Evolutionary conservation across 1,140 invertebrate genomes (phyloP).

Genomic region (Hyles vespertilio): DNA sequence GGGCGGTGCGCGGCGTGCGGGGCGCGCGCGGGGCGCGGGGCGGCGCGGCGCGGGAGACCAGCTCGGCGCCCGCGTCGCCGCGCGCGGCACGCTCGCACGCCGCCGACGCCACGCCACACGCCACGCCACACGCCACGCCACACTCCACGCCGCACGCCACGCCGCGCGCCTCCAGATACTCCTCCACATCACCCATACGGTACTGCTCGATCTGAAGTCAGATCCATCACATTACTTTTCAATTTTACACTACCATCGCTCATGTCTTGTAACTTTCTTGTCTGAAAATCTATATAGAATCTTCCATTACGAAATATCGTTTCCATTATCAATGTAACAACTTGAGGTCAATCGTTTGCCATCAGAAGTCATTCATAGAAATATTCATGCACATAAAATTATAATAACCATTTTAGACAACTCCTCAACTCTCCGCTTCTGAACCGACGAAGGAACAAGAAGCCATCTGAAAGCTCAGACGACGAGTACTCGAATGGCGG

Average conservation of each 20-base stretch:
- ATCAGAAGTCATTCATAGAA: too few species aligned
- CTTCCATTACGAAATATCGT: too few species aligned
- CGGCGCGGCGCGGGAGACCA: constrained; percentile 40
- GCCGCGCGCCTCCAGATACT: constrained; percentile 82
- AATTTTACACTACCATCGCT: too few species aligned
- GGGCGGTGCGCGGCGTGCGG: constrained; percentile 17
- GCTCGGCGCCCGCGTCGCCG: constrained; percentile 75
- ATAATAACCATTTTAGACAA: constrained; percentile 71
- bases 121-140: constrained; percentile 78
- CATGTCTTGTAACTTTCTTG: too few species aligned
- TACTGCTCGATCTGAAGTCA: constrained; percentile 9
- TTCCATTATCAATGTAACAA: too few species aligned
- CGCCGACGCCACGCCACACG: constrained; percentile 76
- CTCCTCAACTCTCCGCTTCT: constrained; percentile 88
- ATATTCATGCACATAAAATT: too few species aligned
- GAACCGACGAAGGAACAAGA: constrained; percentile 83
- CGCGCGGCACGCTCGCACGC: constrained; percentile 83
- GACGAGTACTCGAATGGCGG: constrained; percentile 84
- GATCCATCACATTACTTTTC: too few species aligned
- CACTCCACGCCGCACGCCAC: constrained; percentile 79
- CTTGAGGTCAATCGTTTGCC: too few species aligned
- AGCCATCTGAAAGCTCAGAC: constrained; percentile 89
- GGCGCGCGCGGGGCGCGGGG: constrained; percentile 16
- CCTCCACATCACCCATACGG: constrained; percentile 87
- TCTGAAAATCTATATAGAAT: too few species aligned